A percentile compares a stretch with the other conserved stretches of the same genome.
Conservation (phyloP, 2,113 vertebrate genomes). For the Arvicanthis niloticus region DNA sequence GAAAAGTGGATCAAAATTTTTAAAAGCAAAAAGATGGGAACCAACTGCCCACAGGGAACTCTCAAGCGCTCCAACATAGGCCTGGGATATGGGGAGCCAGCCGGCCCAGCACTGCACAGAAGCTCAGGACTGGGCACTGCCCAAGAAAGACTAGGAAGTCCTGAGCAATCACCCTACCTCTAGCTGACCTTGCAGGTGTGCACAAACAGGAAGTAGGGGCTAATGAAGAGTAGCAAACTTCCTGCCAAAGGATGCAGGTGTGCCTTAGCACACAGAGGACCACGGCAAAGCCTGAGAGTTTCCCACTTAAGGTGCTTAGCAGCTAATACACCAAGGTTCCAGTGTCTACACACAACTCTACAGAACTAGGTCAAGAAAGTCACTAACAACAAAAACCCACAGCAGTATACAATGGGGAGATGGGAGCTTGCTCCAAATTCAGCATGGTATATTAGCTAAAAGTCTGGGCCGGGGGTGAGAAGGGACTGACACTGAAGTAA, state of each 20-base stretch:
- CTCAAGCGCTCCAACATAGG: background rate
- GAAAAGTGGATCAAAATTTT: background rate
- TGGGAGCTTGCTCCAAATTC: background rate
- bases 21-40: background rate
- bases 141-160: background rate
- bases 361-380: background rate
- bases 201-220: background rate
- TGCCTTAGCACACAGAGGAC: background rate
- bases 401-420: background rate
- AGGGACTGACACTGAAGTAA: background rate
- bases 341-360: background rate
- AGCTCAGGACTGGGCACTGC: background rate
- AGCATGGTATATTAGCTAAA: background rate
- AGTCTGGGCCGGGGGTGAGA: background rate
- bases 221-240: background rate
- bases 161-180: background rate
- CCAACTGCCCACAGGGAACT: background rate
- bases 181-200: background rate
- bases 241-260: background rate
- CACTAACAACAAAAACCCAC: background rate
- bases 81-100: background rate
- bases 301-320: background rate
- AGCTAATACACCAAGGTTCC: background rate
- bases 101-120: background rate
- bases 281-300: background rate